These are phyloP conservation scores for Chaetodon trifasciatus DNA, from an alignment of 2,797 vertebrate genomes.

Conservation along the genomic window DNA sequence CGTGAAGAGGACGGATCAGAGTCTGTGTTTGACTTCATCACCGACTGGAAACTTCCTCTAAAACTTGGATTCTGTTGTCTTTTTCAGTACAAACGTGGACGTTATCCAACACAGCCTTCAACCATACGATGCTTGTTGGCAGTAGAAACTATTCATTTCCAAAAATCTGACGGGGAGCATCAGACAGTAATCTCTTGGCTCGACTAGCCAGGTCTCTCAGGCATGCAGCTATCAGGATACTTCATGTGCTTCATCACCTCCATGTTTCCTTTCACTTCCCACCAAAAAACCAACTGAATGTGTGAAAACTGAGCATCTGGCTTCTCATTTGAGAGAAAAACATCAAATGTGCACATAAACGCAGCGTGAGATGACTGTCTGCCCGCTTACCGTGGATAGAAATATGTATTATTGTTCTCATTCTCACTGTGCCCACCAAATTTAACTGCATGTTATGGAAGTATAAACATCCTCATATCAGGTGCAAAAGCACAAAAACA, in stretches of 20 bases:
- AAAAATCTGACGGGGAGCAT: conserved; percentile 2
- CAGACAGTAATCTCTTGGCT: conserved; percentile 11
- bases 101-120: not conserved
- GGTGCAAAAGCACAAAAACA: not conserved
- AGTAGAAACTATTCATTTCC: conserved; percentile 10
- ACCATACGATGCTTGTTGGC: not conserved
- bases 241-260: conserved; percentile 27
- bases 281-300: conserved; percentile 27
- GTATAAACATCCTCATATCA: not conserved
- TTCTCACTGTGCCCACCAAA: not conserved
- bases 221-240: conserved; percentile 3
- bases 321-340: conserved; percentile 16
- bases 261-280: conserved; percentile 30
- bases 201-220: not conserved
- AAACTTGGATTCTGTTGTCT: not conserved
- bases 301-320: conserved; percentile 25
- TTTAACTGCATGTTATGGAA: not conserved
- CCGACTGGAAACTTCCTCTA: not conserved
- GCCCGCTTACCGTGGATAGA: not conserved
- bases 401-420: not conserved
- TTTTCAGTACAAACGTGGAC: conserved; percentile 2
- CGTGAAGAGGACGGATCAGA: too few species aligned
- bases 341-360: conserved; percentile 28
- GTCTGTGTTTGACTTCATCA: too few species aligned
- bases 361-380: conserved; percentile 12